Percentiles rank a stretch among this genome's conserved stretches.
These are phyloP conservation scores for Chaenodraco wilsoni DNA, from an alignment of 2,797 vertebrate genomes.

Conservation along the genomic window DNA sequence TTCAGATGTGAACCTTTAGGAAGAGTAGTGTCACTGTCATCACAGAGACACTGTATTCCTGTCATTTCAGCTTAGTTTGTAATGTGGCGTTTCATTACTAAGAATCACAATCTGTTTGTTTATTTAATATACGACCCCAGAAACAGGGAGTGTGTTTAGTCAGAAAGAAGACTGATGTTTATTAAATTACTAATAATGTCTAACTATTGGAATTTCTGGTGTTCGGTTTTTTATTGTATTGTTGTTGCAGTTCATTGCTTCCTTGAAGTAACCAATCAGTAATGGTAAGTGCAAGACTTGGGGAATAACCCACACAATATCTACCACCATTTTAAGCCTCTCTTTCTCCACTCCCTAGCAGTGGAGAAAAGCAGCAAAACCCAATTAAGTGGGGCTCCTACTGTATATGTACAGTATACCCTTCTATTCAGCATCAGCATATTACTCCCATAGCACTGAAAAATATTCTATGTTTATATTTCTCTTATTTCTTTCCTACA, in stretches of 20 bases:
- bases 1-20: slow-evolving; percentile 37
- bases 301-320: slow-evolving; percentile 65
- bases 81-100: slow-evolving; percentile 28
- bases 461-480: slow-evolving; percentile 48
- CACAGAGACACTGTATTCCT: slow-evolving; percentile 11
- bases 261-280: slow-evolving; percentile 53
- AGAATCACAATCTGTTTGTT: slow-evolving; percentile 30
- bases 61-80: slow-evolving; percentile 18
- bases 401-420: slow-evolving; percentile 19
- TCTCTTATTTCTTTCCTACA: slow-evolving; percentile 41
- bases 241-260: slow-evolving; percentile 29
- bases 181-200: slow-evolving; percentile 20
- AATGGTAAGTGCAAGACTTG: slow-evolving; percentile 40
- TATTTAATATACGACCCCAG: slow-evolving; percentile 11
- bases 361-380: slow-evolving; percentile 62
- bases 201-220: slow-evolving; percentile 13
- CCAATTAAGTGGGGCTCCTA: slow-evolving; percentile 67
- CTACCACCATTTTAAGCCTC: slow-evolving; percentile 68
- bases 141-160: slow-evolving; percentile 16
- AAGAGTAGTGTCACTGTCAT: slow-evolving; percentile 25
- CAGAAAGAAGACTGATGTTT: slow-evolving; percentile 22
- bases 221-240: slow-evolving; percentile 41
- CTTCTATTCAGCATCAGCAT: slow-evolving; percentile 61
- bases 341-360: slow-evolving; percentile 61
- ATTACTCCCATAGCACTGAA: slow-evolving; percentile 59